phyloP scores from a whole-genome alignment of 2,797 vertebrate species.

The Megaceryle alcyon region DNA sequence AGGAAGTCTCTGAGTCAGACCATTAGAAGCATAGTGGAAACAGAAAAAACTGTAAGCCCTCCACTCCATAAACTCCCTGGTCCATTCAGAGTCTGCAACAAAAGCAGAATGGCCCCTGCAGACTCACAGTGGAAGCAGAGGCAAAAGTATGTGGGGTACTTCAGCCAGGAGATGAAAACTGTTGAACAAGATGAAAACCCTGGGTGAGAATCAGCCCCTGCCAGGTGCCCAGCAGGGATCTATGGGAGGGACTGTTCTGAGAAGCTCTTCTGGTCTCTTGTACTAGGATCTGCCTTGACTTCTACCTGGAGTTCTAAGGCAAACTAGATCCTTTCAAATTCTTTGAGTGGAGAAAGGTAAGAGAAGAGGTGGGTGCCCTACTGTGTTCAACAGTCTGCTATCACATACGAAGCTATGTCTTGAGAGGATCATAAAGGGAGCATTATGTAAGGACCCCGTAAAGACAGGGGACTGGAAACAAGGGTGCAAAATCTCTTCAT shows the following conservation, averaged over 20 bases:
- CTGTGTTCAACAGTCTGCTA: not conserved
- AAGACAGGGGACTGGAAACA: not conserved
- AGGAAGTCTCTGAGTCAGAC: not conserved
- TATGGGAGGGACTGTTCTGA: not conserved
- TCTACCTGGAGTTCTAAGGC: not conserved
- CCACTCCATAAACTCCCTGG: not conserved
- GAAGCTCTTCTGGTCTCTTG: not conserved
- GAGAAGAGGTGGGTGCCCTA: not conserved
- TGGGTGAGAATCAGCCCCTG: not conserved
- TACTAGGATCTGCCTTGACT: not conserved
- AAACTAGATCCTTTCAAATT: not conserved
- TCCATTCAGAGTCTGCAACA: not conserved
- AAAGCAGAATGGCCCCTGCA: not conserved
- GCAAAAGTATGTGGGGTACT: not conserved
- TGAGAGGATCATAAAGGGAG: not conserved
- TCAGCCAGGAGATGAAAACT: not conserved
- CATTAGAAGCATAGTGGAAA: not conserved
- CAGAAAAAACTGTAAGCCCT: not conserved
- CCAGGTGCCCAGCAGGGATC: not conserved
- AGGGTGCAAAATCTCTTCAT: not conserved
- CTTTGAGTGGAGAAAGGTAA: not conserved
- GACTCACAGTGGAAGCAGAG: not conserved
- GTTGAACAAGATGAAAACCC: not conserved
- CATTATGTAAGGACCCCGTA: not conserved
- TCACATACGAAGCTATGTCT: not conserved